Evolutionary conservation across 2,888 invertebrate genomes (phyloP).

Genomic region (Allolobophora icterica): DNA sequence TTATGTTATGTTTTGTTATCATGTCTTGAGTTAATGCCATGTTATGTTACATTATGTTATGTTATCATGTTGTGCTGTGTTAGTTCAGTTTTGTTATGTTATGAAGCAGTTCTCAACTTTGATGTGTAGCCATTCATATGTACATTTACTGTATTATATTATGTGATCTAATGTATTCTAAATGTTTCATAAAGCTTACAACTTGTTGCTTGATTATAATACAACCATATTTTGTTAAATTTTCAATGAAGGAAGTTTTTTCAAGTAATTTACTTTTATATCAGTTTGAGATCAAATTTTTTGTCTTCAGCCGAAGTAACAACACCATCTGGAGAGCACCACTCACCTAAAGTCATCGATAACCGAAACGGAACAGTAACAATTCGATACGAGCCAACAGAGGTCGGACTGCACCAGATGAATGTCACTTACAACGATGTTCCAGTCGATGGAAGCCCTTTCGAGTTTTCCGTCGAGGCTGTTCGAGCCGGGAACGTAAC

Average conservation of each 20-base stretch:
- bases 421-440: conserved; percentile 29
- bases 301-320: conserved; percentile 32
- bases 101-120: not conserved
- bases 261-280: too few species aligned
- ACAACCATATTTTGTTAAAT: not conserved
- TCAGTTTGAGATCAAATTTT: not conserved
- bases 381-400: conserved; percentile 32
- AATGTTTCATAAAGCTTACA: not conserved
- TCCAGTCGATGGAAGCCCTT: conserved; percentile 33
- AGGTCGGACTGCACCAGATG: conserved; percentile 31
- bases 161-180: not conserved
- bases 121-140: not conserved
- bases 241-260: too few species aligned
- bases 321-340: conserved; percentile 31
- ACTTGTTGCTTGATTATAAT: not conserved
- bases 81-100: too few species aligned
- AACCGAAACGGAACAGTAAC: conserved; percentile 30
- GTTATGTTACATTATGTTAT: too few species aligned
- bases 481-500: conserved; percentile 20
- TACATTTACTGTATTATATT: not conserved
- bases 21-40: too few species aligned
- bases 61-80: too few species aligned
- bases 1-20: too few species aligned
- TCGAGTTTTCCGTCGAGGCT: conserved; percentile 24
- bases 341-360: conserved; percentile 31